Conservation (phyloP, 2,888 invertebrate species). For the Petrolisthes manimaculis region DNA sequence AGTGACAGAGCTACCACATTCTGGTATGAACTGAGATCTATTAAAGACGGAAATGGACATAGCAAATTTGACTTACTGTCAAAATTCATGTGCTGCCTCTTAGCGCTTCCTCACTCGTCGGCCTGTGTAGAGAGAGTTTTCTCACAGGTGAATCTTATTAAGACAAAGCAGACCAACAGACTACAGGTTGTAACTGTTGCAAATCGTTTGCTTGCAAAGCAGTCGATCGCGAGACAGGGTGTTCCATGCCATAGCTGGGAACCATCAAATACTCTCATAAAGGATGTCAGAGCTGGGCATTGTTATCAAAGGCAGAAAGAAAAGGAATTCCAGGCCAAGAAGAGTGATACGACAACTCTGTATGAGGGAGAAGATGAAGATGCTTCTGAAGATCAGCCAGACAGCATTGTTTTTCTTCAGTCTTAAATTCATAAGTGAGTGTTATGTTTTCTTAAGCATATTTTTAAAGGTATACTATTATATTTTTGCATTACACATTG, state of each 20-base stretch:
- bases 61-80: constrained; percentile 22
- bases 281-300: constrained; percentile 20
- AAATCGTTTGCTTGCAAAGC: constrained; percentile 20
- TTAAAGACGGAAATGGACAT: constrained; percentile 21
- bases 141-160: constrained; percentile 17
- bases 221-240: constrained; percentile 21
- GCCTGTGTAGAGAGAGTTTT: constrained; percentile 23
- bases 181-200: not conserved
- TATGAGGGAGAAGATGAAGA: constrained; percentile 11
- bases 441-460: no score
- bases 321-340: not conserved
- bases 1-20: no score
- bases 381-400: constrained; percentile 25
- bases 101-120: constrained; percentile 28
- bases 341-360: constrained; percentile 15
- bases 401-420: constrained; percentile 28
- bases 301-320: constrained; percentile 17
- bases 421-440: no score
- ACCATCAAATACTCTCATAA: constrained; percentile 29
- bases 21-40: constrained; percentile 34
- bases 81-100: constrained; percentile 37
- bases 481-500: no score
- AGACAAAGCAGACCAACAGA: constrained; percentile 29
- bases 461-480: no score
- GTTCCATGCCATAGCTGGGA: constrained; percentile 30